Evolutionary conservation across 2,888 invertebrate species (phyloP), one percentile per base, ranked within the genome.

Genomic region (Heterodera filipjevi): DNA sequence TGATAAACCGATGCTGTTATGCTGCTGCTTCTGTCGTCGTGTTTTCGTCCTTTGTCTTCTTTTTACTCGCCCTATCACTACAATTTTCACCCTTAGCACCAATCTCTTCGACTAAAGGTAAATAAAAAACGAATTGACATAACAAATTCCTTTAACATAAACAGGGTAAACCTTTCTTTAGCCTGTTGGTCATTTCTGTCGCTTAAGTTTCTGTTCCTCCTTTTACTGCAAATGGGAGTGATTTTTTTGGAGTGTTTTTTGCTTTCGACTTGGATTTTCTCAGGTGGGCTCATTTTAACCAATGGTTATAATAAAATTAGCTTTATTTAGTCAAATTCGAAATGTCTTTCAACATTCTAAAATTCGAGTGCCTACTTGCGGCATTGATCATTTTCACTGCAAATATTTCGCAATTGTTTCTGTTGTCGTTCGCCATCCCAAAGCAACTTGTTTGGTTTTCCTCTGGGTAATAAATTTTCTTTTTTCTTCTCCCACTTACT

Each of bases 221-320:
- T 68, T 8, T 27, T 68, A 6, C 14, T 68, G 32, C 68, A 68
- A 68, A 27, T 68, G 6, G 68, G 19, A 30, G 27, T 33, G 30
- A 33, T 68, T 8, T 68, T 35, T 35, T 16, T 32, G 68, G 33
- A 68, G 33, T 68, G 33, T 22, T 30, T 68, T 6, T 22, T 68
- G 68, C 68, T 68, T n/a, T 68, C 68, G 68, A 68, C 35, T 68
- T 68, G 68, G 68, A 68, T 68, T 33, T 68, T 68, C 35, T 68
- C 68, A 19, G 68, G 68, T 68, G 22, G 22, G 6, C 32, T 68
- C 22, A 8, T 16, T 27, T 35, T 68, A 22, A 32, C 12, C 22
- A 66, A 14, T 12, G 8, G 16, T 14, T 35, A 5, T 14, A 33
- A 27, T 33, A 33, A n/a, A n/a, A 2, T 68, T 35, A 3, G 16